Percentiles rank a stretch among this genome's conserved stretches.
Evolutionary conservation across 2,888 invertebrate genomes (phyloP).

Genomic region (Elegia similella): DNA sequence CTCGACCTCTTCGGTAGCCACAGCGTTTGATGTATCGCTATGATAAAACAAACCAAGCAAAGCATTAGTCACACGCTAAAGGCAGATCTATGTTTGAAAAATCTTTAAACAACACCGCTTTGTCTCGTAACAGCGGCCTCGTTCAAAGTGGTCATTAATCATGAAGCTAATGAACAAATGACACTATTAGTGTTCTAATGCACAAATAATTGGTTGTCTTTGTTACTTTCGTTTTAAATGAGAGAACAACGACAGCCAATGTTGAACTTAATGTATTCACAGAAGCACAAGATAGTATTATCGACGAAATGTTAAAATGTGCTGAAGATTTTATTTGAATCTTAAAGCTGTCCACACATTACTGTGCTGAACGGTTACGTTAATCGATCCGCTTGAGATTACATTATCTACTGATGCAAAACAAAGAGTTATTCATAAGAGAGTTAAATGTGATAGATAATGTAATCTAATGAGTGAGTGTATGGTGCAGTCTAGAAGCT

Average conservation of each 20-base stretch:
- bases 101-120: slow-evolving; percentile 63
- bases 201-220: slow-evolving; percentile 67
- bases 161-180: slow-evolving; percentile 76
- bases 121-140: slow-evolving; percentile 69
- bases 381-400: slow-evolving; percentile 61
- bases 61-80: slow-evolving; percentile 82
- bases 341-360: slow-evolving; percentile 68
- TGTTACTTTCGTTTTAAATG: slow-evolving; percentile 42
- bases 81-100: slow-evolving; percentile 65
- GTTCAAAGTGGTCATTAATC: slow-evolving; percentile 67
- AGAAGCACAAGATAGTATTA: slow-evolving; percentile 73
- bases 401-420: slow-evolving; percentile 57
- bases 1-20: slow-evolving; percentile 76
- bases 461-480: slow-evolving; percentile 61
- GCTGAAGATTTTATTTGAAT: slow-evolving; percentile 62
- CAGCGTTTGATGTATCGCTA: slow-evolving; percentile 79
- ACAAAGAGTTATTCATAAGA: slow-evolving; percentile 24
- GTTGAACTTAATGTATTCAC: slow-evolving; percentile 73
- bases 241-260: slow-evolving; percentile 69
- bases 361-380: slow-evolving; percentile 71
- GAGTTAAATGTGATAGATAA: slow-evolving; percentile 47
- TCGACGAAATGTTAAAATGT: slow-evolving; percentile 72
- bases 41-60: slow-evolving; percentile 81
- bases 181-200: slow-evolving; percentile 79
- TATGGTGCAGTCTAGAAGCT: slow-evolving; percentile 81